Evolutionary conservation across 2,888 invertebrate genomes (phyloP).

Genomic region (Drosophila subquinaria): DNA sequence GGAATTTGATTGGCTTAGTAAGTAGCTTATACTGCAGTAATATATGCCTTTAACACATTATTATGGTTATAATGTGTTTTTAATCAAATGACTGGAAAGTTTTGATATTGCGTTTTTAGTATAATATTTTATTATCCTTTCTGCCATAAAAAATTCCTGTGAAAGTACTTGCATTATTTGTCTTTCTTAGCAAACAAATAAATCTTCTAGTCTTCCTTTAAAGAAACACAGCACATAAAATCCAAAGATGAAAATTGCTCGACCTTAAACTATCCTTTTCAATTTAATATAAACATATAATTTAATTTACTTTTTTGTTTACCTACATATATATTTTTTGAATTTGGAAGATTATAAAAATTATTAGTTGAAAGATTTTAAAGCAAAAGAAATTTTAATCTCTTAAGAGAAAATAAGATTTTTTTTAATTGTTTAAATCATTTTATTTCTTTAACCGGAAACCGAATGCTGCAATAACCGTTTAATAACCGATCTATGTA

Average conservation of each 20-base stretch:
- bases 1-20: conserved; percentile 1
- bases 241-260: neutral
- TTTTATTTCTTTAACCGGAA: no score
- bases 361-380: neutral
- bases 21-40: neutral
- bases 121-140: neutral
- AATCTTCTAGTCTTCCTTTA: conserved; percentile 31
- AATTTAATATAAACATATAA: neutral
- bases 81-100: no score
- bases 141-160: neutral
- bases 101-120: neutral
- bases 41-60: neutral
- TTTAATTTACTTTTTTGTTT: no score
- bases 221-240: conserved; percentile 15
- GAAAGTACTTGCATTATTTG: conserved; percentile 21
- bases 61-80: no score
- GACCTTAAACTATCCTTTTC: conserved; percentile 5
- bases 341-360: no score
- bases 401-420: no score
- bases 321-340: no score
- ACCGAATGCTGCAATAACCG: no score
- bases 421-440: no score
- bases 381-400: no score
- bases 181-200: conserved; percentile 24
- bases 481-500: no score